A percentile compares a stretch with the other conserved stretches of the same genome.
Conservation (phyloP, 1,140 invertebrate genomes). For the Aphaenogaster floridana region DNA sequence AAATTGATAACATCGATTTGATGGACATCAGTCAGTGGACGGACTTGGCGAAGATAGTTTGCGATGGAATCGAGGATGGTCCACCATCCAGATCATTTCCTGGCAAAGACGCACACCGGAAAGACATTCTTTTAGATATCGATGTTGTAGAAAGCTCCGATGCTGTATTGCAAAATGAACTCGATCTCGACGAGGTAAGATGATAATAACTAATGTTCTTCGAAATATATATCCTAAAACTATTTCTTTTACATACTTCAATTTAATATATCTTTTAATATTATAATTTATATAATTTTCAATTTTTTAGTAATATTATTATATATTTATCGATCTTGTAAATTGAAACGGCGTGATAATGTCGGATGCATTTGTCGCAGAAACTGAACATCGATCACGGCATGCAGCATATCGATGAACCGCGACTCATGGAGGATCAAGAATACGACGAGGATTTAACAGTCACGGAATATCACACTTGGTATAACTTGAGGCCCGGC, state of each 20-base stretch:
- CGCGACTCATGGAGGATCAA: constrained; percentile 77
- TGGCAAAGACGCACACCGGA: constrained; percentile 29
- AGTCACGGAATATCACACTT: constrained; percentile 72
- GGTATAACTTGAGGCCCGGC: constrained; percentile 72
- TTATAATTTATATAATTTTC: constrained; percentile 4
- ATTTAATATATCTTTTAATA: neutral
- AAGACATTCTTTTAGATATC: constrained; percentile 24
- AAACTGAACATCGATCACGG: constrained; percentile 72
- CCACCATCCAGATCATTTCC: constrained; percentile 75
- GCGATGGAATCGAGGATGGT: constrained; percentile 77
- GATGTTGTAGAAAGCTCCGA: constrained; percentile 56
- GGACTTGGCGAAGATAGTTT: constrained; percentile 82
- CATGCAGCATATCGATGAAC: constrained; percentile 71
- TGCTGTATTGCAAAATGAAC: constrained; percentile 34
- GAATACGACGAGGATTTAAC: constrained; percentile 78
- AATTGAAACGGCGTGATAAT: neutral
- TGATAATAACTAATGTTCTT: neutral
- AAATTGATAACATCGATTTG: constrained; percentile 64
- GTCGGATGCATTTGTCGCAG: neutral
- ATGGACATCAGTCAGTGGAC: constrained; percentile 81
- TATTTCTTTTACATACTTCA: neutral
- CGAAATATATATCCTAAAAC: neutral
- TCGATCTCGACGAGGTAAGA: constrained; percentile 67
- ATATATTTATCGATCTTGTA: neutral
- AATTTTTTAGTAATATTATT: neutral